Conservation (phyloP, 2,113 vertebrate genomes). For the Lamprotornis superbus region DNA sequence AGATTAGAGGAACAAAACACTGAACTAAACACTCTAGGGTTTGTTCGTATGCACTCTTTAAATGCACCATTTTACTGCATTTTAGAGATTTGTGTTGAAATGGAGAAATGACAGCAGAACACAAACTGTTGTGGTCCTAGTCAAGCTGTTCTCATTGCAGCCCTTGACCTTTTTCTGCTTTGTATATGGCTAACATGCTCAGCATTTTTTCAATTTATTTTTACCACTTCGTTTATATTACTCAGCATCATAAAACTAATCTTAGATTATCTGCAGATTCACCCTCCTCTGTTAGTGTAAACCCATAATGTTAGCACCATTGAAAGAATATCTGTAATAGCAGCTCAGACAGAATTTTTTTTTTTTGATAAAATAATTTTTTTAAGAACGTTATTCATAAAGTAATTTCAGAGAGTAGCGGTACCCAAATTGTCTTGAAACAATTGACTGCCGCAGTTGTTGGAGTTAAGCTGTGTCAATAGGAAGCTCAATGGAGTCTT, state of each 20-base stretch:
- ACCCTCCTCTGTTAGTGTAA: neutral
- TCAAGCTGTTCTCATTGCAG: neutral
- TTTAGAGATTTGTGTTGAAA: neutral
- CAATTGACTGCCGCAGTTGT: accelerated
- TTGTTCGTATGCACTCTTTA: neutral
- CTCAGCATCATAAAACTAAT: neutral
- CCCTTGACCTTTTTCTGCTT: neutral
- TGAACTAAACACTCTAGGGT: neutral
- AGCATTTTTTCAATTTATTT: neutral
- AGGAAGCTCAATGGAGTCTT: neutral
- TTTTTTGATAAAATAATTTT: neutral
- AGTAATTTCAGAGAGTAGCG: neutral
- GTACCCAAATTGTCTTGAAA: neutral
- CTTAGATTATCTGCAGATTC: neutral
- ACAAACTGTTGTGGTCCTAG: neutral
- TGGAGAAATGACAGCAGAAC: neutral
- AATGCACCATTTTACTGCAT: neutral
- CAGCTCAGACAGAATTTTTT: neutral
- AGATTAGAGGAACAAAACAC: neutral
- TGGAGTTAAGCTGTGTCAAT: neutral
- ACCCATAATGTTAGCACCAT: neutral
- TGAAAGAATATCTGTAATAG: neutral
- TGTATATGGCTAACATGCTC: neutral
- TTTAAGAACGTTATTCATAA: neutral
- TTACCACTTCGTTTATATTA: neutral